Evolutionary conservation across 1,140 invertebrate genomes (phyloP), one percentile per base, ranked within the genome.

Genomic region (Ceratosolen fusciceps): DNA sequence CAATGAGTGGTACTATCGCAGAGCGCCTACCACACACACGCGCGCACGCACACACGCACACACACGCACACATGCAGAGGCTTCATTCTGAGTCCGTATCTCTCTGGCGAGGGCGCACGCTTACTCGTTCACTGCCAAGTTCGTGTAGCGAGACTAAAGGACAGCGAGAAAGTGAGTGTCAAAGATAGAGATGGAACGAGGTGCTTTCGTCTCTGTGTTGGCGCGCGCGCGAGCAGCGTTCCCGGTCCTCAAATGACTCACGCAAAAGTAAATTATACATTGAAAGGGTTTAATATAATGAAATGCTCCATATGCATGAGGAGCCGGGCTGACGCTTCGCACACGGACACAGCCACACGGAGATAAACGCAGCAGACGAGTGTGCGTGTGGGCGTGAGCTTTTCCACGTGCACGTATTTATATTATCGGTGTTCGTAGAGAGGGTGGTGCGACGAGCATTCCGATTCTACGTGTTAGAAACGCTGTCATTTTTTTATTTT

Each of bases 231-330:
- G 37, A 21, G 58, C 67, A 72, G 72, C 54, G 43, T 24, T 39
- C 82, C 84, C 83, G 84, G 85, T 88, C 87, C 90, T 90, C 90
- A 92, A 92, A 91, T 92, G 91, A 92, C 91, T 92, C 91, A 92
- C 91, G 91, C 91, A 92, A 92, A 92, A 92, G 92, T 92, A 92
- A 92, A 92, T 92, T 92, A 92, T 92, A 92, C 92, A 92, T 92
- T 91, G 91, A 92, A 92, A 92, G 91, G 91, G 91, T 92, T 92
- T 92, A 92, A 92, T 92, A 92, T 92, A 92, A 92, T 92, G 92
- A 92, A 92, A 92, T 91, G 90, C 91, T 92, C 91, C 92, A 92
- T 92, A 92, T 92, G 92, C 91, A 92, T 92, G 92, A 92, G 87
- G 89, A 87, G 86, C 86, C 86, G 85, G 84, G 83, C 87, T 87